A percentile compares a stretch with the other conserved stretches of the same genome.
Conservation (phyloP, 2,113 vertebrate genomes). For the Gila orcuttii region DNA sequence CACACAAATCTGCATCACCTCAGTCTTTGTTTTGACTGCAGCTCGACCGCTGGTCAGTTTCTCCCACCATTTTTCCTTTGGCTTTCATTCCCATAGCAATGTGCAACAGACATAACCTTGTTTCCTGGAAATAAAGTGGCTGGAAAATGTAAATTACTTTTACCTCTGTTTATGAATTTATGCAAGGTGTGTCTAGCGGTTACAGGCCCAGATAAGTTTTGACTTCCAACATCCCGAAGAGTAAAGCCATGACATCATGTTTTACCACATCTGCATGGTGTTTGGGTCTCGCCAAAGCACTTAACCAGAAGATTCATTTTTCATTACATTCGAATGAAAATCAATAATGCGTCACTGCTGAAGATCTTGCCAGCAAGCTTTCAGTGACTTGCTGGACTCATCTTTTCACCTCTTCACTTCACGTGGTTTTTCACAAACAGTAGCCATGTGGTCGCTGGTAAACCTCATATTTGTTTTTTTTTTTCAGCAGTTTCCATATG, state of each 20-base stretch:
- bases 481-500: too few relatives aligned
- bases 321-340: constrained; percentile 13
- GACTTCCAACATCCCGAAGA: constrained; percentile 41
- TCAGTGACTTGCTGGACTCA: constrained; percentile 30
- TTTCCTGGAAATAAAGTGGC: constrained; percentile 36
- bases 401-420: constrained; percentile 29
- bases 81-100: constrained; percentile 30
- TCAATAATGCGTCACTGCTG: constrained; percentile 32
- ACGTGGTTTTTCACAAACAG: constrained; percentile 42
- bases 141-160: constrained; percentile 43
- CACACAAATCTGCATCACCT: constrained; percentile 33
- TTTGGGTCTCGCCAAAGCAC: constrained; percentile 23
- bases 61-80: constrained; percentile 44
- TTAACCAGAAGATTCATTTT: constrained; percentile 22
- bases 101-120: constrained; percentile 48
- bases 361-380: constrained; percentile 45
- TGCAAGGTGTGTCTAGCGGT: constrained; percentile 35
- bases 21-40: constrained; percentile 38
- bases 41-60: constrained; percentile 36
- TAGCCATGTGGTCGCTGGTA: neutral
- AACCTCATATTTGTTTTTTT: neutral
- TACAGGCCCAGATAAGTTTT: constrained; percentile 15
- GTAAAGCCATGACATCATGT: constrained; percentile 50
- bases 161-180: constrained; percentile 51
- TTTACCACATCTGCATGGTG: constrained; percentile 30